Base-by-base conservation (phyloP, 2,113 vertebrate species). In the Anolis sagrei region DNA sequence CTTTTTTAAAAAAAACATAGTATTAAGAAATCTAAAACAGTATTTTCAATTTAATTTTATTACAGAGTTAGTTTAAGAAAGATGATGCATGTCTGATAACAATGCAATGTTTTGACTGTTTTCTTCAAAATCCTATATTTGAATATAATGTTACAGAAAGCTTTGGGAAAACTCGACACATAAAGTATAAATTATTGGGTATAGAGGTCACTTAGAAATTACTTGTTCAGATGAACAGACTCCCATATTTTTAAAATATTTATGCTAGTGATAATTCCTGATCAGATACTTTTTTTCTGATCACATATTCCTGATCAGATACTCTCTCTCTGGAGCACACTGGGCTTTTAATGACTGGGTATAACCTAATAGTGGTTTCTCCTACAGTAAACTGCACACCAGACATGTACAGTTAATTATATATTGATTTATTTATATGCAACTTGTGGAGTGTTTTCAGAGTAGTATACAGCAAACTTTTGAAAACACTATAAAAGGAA, bases 11-110 rank as follows among this genome's bases (percentile, higher is more conserved):
- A 70, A 3, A 25, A 64, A 79, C 29, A 18, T 11, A 80, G 10
- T 68, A 19, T 34, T 5, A 44, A 9, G 27, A 48, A 29, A 66
- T 80, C 21, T 72, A 25, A 7, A 29, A 34, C 77, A 79, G 11
- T 11, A 62, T 79, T 79, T 79, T 39, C 34, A 82, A 39, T 73
- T 73, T 39, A 51, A 7, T 70, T 73, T 54, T 82, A 82, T 13
- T 82, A 70, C 25, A 25, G 18, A 49, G 16, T 36, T 61, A 14
- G 18, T 2, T 36, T 82, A 39, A 74, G 16, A 11, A 7, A 27
- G 25, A 29, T 58, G 13, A 27, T 49, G 72, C 51, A 34, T 13
- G n/a, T 14, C 16, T 54, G 27, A 54, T 13, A 58, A 54, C 32
- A 64, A 58, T 36, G 76, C 32, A 10, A 62, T 27, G 36, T 27